Evolutionary conservation across 2,888 invertebrate genomes (phyloP).

Genomic region (Miltochrista miniata): DNA sequence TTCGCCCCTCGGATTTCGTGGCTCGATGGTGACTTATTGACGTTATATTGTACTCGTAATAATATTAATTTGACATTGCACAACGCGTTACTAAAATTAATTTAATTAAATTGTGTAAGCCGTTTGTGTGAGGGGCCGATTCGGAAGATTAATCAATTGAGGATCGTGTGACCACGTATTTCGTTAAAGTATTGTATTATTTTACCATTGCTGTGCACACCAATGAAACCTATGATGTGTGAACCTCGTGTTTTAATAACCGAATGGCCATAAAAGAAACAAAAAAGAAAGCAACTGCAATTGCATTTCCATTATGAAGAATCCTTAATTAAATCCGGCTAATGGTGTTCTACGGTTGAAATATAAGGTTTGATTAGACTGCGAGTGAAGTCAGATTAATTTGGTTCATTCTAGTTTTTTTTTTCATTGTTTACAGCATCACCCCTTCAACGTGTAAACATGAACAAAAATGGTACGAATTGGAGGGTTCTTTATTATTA

Average conservation of each 20-base stretch:
- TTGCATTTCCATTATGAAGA: slow-evolving; percentile 1
- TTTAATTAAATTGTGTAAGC: slow-evolving; percentile 23
- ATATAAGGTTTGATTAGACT: slow-evolving; percentile 18
- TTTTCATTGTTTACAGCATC: slow-evolving; percentile 20
- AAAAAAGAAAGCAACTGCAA: background rate
- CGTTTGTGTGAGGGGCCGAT: slow-evolving; percentile 16
- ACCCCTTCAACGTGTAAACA: slow-evolving; percentile 30
- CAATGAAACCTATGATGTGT: slow-evolving; percentile 10
- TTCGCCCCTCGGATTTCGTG: slow-evolving; percentile 74
- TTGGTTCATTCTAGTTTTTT: slow-evolving; percentile 19
- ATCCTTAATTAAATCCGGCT: slow-evolving; percentile 8
- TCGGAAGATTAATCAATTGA: slow-evolving; percentile 27
- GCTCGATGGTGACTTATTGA: slow-evolving; percentile 64
- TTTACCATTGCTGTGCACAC: slow-evolving; percentile 1
- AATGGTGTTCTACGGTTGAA: slow-evolving; percentile 9
- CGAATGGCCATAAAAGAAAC: slow-evolving; percentile 3
- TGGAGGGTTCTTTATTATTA: slow-evolving; percentile 13
- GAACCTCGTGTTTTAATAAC: slow-evolving; percentile 1
- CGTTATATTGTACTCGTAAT: slow-evolving; percentile 49
- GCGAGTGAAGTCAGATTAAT: slow-evolving; percentile 22
- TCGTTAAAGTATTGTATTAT: slow-evolving; percentile 9
- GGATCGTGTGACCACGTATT: slow-evolving; percentile 18
- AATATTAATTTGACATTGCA: slow-evolving; percentile 48
- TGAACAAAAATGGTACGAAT: slow-evolving; percentile 14
- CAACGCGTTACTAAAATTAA: slow-evolving; percentile 32